Percentiles rank a stretch among this genome's conserved stretches.
phyloP scores from a whole-genome alignment of 2,797 vertebrate species.

The Lemur catta region DNA sequence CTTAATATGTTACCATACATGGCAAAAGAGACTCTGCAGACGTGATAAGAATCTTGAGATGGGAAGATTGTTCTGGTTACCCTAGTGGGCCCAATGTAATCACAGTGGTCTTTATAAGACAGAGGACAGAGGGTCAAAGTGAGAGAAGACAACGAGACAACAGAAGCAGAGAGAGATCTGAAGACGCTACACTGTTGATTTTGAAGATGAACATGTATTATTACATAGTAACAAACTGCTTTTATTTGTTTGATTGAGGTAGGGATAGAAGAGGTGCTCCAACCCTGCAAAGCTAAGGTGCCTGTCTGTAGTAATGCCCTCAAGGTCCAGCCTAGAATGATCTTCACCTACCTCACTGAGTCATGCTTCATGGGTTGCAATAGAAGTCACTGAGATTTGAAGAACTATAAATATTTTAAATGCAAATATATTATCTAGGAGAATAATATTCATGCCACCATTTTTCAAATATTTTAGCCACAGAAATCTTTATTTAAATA shows the following conservation, averaged over 20 bases:
- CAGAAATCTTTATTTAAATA: background rate
- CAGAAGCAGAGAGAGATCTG: background rate
- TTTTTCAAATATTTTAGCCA: background rate
- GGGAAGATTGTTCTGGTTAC: background rate
- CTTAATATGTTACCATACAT: background rate
- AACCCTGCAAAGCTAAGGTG: background rate
- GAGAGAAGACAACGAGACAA: background rate
- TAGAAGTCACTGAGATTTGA: background rate
- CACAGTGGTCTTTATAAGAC: background rate
- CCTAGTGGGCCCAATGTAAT: background rate
- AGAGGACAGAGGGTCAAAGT: background rate
- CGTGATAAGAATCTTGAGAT: background rate
- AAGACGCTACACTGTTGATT: background rate
- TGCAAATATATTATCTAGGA: background rate
- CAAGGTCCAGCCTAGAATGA: background rate
- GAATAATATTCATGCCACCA: background rate
- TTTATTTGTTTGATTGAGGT: background rate
- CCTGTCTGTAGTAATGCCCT: background rate
- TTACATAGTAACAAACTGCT: background rate
- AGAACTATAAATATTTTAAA: background rate
- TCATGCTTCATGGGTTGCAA: background rate
- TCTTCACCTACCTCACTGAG: background rate
- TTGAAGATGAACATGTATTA: background rate
- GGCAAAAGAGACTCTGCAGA: background rate
- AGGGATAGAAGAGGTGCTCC: background rate